Evolutionary conservation across 2,888 invertebrate genomes (phyloP).

Genomic region (Melangyna quadrimaculata): DNA sequence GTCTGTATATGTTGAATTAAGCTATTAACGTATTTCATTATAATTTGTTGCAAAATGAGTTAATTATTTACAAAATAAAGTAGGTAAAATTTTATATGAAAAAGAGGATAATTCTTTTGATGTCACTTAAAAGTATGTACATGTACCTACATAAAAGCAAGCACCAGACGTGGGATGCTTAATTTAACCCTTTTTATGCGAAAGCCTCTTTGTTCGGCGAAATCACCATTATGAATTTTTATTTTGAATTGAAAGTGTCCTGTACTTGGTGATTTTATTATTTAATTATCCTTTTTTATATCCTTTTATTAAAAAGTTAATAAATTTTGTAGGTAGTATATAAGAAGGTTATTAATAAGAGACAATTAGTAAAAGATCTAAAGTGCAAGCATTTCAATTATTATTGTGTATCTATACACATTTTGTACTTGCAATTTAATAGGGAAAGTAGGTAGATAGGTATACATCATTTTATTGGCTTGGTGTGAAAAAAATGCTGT

Average conservation of each 20-base stretch:
- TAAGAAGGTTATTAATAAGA: background rate
- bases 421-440: too few species aligned
- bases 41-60: constrained; percentile 46
- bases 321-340: background rate
- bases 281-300: constrained; percentile 5
- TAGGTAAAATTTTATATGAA: constrained; percentile 1
- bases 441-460: too few species aligned
- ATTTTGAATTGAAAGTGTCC: background rate
- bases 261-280: background rate
- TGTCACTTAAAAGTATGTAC: background rate
- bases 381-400: background rate
- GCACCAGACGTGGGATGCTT: background rate
- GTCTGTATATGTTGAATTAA: too few species aligned
- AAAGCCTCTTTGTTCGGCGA: background rate
- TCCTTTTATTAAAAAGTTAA: background rate
- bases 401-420: too few species aligned
- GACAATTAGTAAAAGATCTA: background rate
- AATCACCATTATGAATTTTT: background rate
- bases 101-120: background rate
- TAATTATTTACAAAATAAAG: constrained; percentile 33
- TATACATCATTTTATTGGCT: too few species aligned
- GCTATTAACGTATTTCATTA: constrained; percentile 33
- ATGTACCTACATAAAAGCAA: background rate
- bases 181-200: background rate
- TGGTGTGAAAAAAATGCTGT: too few species aligned